Conservation (phyloP, 2,797 vertebrate species). For the Etheostoma perlongum region DNA sequence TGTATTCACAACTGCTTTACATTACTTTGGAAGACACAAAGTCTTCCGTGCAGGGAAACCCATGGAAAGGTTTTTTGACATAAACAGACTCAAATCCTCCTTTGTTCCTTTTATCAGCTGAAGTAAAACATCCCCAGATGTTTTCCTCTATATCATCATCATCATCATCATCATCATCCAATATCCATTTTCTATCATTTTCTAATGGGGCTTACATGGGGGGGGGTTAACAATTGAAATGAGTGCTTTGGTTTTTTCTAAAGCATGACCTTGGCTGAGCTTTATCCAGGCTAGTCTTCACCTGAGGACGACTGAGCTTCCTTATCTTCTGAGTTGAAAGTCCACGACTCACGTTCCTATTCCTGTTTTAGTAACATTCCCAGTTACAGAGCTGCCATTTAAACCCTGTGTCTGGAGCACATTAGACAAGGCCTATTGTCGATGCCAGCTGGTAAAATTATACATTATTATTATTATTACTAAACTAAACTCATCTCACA, state of each 20-base stretch:
- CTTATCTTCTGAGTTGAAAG: slow-evolving; percentile 1
- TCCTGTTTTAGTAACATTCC: not conserved
- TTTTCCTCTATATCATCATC: slow-evolving; percentile 6
- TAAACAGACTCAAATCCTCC: too few species aligned
- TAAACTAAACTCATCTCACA: too few species aligned
- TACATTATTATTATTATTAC: too few species aligned
- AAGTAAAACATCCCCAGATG: slow-evolving; percentile 9
- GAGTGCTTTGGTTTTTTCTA: too few species aligned
- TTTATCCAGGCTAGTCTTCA: not conserved
- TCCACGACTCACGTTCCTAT: not conserved
- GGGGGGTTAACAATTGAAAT: too few species aligned
- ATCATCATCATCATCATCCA: not conserved
- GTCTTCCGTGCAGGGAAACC: not conserved
- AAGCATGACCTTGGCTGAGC: not conserved
- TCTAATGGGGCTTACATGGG: too few species aligned
- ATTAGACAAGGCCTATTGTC: too few species aligned
- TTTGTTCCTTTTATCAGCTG: too few species aligned
- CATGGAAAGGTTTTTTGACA: not conserved
- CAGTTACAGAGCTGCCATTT: not conserved
- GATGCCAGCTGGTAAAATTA: too few species aligned
- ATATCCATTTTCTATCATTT: not conserved
- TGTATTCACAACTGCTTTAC: not conserved
- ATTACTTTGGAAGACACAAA: not conserved
- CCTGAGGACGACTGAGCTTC: not conserved
- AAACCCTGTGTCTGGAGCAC: too few species aligned